These are phyloP conservation scores for Apostichopus japonicus DNA, from an alignment of 35 echinoderm and acorn worm genomes.

Conservation along the genomic window DNA sequence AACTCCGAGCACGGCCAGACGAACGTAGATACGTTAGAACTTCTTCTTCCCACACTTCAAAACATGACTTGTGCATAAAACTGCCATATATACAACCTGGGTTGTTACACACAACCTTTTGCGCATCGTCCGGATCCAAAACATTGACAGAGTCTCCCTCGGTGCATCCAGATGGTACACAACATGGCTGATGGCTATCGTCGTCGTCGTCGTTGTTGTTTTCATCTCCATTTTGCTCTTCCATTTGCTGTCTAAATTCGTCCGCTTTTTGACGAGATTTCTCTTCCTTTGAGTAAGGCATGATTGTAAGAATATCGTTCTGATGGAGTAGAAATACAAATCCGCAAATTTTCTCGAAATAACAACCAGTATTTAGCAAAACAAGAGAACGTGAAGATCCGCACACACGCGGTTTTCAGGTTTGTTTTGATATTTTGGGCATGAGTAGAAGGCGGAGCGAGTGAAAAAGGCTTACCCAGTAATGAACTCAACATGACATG, in stretches of 20 bases:
- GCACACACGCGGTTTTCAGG: slow-evolving; percentile 24
- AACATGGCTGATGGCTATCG: slow-evolving; percentile 69
- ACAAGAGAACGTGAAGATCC: background rate
- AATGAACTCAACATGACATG: slow-evolving; percentile 44
- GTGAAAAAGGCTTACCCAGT: slow-evolving; percentile 5
- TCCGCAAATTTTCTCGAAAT: slow-evolving; percentile 14
- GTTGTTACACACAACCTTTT: slow-evolving; percentile 99
- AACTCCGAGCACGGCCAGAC: slow-evolving; percentile 90
- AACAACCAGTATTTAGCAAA: slow-evolving; percentile 20
- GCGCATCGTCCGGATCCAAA: slow-evolving; percentile 84
- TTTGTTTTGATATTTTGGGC: slow-evolving; percentile 54
- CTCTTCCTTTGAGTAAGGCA: slow-evolving; percentile 96
- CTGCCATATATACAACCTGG: slow-evolving; percentile 79
- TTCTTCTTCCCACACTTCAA: slow-evolving; percentile 91
- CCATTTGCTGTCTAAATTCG: slow-evolving; percentile 86
- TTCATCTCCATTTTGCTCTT: slow-evolving; percentile 66
- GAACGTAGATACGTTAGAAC: slow-evolving; percentile 91
- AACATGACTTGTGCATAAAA: slow-evolving; percentile 97
- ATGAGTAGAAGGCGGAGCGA: slow-evolving; percentile 39
- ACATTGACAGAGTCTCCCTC: slow-evolving; percentile 79
- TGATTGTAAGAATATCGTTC: slow-evolving; percentile 44
- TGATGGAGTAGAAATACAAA: background rate
- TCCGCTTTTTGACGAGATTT: slow-evolving; percentile 78
- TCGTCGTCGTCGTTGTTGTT: slow-evolving; percentile 75
- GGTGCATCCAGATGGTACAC: slow-evolving; percentile 85